Evolutionary conservation across 1,140 invertebrate species (phyloP), one percentile per base, ranked within the genome.

Genomic region (Melipona quadrifasciata): DNA sequence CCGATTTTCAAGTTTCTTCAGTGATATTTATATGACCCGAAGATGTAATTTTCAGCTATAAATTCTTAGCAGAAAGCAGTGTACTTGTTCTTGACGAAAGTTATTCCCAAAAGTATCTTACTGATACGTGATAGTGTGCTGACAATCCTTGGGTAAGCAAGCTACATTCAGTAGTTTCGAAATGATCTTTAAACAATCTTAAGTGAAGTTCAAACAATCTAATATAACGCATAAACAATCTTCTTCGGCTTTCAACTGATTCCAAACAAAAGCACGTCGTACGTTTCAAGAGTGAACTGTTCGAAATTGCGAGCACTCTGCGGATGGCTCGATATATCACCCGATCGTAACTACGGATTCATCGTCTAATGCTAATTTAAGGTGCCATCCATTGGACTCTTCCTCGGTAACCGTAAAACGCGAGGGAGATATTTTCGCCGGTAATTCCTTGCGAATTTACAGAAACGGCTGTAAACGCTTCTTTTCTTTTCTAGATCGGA

Each of bases 301-400:
- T 27, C 16, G 47, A 53, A 72, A 51, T 24, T n/a, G n/a, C 39
- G 14, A 19, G n/a, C 14, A 19, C 24, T 19, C n/a, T 5, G 0
- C 1, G 24, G 47, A 55, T 19, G 27, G n/a, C 39, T 57, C 14
- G 73, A 67, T 82, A 65, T 87, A 88, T 91, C 91, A 88, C 73
- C 82, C 51, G 73, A 86, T 87, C 88, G 79, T 91, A 92, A 91
- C 86, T 91, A 91, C 58, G 91, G 87, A 90, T 93, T 87, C 89
- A 79, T 82, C 79, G 86, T 85, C 85, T 93, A 93, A 93, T 91
- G 86, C 87, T 91, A 87, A 93, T 93, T 92, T 92, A 92, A 90
- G 88, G 84, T 72, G 83, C 83, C 79, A 82, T 85, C 90, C 82
- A 89, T 90, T 85, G 87, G 88, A 27, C 31, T 39, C 2, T 17